A percentile compares a stretch with the other conserved stretches of the same genome.
These are phyloP conservation scores for Sinocyclocheilus anshuiensis DNA, from an alignment of 2,113 vertebrate species.

Conservation along the genomic window DNA sequence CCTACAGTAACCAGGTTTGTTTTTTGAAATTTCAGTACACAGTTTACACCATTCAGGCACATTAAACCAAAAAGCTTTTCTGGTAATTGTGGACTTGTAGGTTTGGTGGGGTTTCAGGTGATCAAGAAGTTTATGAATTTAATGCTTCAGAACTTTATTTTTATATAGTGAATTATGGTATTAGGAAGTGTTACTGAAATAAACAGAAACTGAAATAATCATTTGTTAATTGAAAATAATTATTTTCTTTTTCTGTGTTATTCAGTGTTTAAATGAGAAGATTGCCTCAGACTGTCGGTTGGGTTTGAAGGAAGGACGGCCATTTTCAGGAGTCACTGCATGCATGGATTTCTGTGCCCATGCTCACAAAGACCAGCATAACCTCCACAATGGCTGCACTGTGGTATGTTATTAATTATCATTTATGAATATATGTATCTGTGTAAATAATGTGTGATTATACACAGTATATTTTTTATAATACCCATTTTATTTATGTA, in stretches of 20 bases:
- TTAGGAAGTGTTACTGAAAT: not conserved
- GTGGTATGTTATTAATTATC: constrained; percentile 80
- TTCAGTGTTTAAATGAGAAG: constrained; percentile 85
- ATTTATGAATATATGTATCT: not conserved
- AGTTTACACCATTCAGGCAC: not conserved
- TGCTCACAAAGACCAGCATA: constrained; percentile 98
- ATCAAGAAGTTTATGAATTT: too few species aligned
- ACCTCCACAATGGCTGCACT: constrained; percentile 96
- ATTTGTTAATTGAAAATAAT: not conserved
- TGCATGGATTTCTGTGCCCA: constrained; percentile 99
- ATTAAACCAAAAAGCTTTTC: not conserved
- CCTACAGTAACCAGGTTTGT: constrained; percentile 94
- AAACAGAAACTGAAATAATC: not conserved
- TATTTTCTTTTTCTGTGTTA: constrained; percentile 22
- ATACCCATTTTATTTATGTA: too few species aligned
- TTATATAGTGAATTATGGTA: not conserved
- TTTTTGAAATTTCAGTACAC: not conserved
- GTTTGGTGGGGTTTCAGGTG: not conserved
- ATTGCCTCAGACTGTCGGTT: constrained; percentile 90
- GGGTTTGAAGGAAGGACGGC: constrained; percentile 90
- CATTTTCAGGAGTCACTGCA: constrained; percentile 95
- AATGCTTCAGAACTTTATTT: too few species aligned
- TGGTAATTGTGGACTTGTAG: not conserved
- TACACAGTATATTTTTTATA: too few species aligned
- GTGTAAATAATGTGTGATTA: not conserved